Conservation (phyloP, 2,113 vertebrate genomes). For the Lepisosteus oculatus region DNA sequence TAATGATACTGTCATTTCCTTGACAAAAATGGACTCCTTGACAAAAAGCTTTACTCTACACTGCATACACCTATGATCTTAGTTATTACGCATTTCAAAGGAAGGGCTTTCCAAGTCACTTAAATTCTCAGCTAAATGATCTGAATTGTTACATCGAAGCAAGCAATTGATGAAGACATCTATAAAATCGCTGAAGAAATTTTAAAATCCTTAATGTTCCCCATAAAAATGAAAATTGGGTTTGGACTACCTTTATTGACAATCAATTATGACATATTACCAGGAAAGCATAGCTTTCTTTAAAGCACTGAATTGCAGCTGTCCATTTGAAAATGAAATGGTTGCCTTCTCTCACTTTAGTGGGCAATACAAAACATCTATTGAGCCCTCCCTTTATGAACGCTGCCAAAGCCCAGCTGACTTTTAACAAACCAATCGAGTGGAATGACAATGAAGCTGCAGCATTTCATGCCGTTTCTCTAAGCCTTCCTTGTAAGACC, state of each 20-base stretch:
- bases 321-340: slow-evolving; percentile 79
- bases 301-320: slow-evolving; percentile 72
- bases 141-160: no score
- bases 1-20: no score
- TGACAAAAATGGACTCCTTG: no score
- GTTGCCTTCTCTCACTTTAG: slow-evolving; percentile 79
- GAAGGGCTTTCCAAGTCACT: no score
- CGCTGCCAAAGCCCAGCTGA: slow-evolving; percentile 74
- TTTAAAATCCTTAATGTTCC: no score
- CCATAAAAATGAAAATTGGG: no score
- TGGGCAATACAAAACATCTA: slow-evolving; percentile 78
- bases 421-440: slow-evolving; percentile 82
- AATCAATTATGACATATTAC: slow-evolving; percentile 74
- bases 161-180: no score
- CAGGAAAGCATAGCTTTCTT: slow-evolving; percentile 77
- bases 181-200: no score
- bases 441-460: slow-evolving; percentile 82
- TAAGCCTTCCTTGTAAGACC: slow-evolving; percentile 68
- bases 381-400: slow-evolving; percentile 74
- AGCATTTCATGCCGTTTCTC: slow-evolving; percentile 80
- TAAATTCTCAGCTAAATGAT: no score
- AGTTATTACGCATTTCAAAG: no score
- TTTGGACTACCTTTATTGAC: slow-evolving; percentile 51
- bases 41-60: no score
- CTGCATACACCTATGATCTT: no score